Conservation (phyloP, 2,888 invertebrate genomes). For the Amiota mariae region DNA sequence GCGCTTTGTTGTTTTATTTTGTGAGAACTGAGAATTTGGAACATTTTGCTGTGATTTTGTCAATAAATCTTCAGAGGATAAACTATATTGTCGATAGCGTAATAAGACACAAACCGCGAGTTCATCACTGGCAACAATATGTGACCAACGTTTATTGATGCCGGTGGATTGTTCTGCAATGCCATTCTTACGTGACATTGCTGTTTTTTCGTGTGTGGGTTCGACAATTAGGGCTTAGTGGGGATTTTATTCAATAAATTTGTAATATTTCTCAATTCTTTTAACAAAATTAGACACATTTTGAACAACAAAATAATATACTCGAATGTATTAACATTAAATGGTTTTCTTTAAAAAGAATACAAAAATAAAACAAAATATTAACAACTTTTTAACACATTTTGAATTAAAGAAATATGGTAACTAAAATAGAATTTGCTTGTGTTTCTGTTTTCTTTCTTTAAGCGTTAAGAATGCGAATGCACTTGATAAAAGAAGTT, state of each 20-base stretch:
- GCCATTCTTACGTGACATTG: constrained; percentile 23
- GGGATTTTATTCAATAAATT: not conserved
- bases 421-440: not conserved
- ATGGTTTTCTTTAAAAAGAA: no score
- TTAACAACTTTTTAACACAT: no score
- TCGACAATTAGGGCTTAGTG: not conserved
- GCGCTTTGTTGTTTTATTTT: constrained; percentile 42
- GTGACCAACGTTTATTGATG: constrained; percentile 62
- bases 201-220: not conserved
- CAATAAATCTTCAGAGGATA: constrained; percentile 34
- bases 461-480: not conserved
- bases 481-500: not conserved
- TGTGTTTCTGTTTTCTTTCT: not conserved
- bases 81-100: constrained; percentile 54
- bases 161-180: constrained; percentile 26
- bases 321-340: no score
- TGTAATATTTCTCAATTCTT: not conserved
- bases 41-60: constrained; percentile 37
- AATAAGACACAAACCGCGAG: constrained; percentile 62
- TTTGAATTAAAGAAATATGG: no score
- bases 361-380: no score
- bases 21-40: constrained; percentile 28
- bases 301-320: not conserved
- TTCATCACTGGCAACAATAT: constrained; percentile 65
- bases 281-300: not conserved